These are phyloP conservation scores for Melopsittacus undulatus DNA, from an alignment of 2,797 vertebrate species.

Conservation along the genomic window DNA sequence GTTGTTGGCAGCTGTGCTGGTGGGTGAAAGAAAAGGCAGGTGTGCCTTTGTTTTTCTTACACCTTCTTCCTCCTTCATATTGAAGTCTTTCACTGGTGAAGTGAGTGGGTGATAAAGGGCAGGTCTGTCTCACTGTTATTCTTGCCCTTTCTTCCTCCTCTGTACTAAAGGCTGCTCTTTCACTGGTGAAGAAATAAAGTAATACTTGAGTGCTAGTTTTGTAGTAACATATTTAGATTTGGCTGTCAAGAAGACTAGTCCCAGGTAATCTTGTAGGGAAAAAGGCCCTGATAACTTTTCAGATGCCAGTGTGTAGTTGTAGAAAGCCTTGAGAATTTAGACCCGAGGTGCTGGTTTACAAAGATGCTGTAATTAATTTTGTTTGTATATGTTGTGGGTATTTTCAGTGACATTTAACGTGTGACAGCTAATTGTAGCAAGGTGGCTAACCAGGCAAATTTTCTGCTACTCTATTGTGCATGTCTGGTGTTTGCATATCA, in stretches of 20 bases:
- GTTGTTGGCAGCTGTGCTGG: not conserved
- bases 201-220: not conserved
- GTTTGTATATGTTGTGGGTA: not conserved
- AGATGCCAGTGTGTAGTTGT: not conserved
- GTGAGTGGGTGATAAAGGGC: not conserved
- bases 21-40: not conserved
- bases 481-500: not conserved
- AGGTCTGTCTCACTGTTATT: not conserved
- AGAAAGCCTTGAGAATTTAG: not conserved
- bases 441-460: not conserved
- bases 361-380: not conserved
- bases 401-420: not conserved
- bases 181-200: not conserved
- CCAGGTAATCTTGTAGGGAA: not conserved
- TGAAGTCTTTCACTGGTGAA: not conserved
- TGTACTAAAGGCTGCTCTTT: accelerated
- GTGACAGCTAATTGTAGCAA: not conserved
- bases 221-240: not conserved
- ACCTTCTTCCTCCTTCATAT: not conserved
- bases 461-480: accelerated
- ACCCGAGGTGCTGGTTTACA: not conserved
- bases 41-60: not conserved
- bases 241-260: not conserved
- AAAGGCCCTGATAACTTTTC: not conserved
- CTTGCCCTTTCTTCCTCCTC: not conserved